phyloP scores from a whole-genome alignment of 2,797 vertebrate species.

The Serranus cabrilla region DNA sequence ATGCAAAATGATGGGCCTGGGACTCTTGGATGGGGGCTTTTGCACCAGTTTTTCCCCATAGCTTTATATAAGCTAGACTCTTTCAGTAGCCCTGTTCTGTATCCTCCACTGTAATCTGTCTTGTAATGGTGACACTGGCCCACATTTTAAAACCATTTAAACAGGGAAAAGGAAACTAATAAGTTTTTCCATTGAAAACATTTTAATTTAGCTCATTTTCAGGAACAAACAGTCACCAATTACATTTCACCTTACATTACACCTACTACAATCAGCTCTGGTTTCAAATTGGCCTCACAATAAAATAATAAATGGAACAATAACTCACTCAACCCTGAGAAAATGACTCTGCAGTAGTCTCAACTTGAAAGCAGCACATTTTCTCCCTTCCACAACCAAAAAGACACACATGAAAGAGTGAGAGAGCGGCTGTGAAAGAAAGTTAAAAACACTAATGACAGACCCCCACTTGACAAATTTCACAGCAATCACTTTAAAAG shows the following conservation, averaged over 20 bases:
- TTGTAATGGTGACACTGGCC: neutral
- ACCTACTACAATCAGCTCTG: neutral
- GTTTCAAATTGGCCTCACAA: neutral
- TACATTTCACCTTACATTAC: no score
- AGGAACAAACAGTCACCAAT: no score
- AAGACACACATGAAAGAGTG: neutral
- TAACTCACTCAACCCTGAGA: neutral
- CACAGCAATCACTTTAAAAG: conserved; percentile 26
- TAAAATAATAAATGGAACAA: neutral
- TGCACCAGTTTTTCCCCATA: no score
- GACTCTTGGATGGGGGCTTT: no score
- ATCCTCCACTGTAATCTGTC: no score
- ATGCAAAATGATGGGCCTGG: no score
- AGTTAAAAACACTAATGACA: neutral
- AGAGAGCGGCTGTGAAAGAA: neutral
- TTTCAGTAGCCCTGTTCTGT: no score
- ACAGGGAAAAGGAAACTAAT: neutral
- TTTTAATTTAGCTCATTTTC: no score
- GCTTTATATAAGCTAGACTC: no score
- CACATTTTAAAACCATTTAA: neutral
- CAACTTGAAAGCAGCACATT: neutral
- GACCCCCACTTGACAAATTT: neutral
- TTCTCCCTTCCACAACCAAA: neutral
- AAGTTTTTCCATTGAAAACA: neutral
- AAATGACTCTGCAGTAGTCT: neutral